Base-by-base conservation (phyloP, 2,113 vertebrate species). In the Gavia stellata region DNA sequence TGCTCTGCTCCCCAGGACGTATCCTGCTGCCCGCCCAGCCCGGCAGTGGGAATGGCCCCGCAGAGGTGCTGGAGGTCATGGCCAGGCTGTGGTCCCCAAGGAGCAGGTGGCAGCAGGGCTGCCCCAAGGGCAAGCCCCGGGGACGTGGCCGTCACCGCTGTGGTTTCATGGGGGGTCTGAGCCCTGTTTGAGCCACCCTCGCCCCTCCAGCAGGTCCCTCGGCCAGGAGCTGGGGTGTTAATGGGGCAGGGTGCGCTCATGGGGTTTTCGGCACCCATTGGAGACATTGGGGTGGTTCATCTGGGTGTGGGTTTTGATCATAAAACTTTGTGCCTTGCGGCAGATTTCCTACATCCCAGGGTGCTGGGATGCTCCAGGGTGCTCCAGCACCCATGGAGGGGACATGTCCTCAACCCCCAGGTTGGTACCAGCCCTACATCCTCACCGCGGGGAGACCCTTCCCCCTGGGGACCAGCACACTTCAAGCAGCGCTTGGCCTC, bases 181-280 rank as follows among this genome's bases (percentile, higher is more conserved):
- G 38, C 3, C 4, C 12, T 31, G 10, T 19, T 9, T 17, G 75
- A 58, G 70, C 19, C 1, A 0, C 53, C 8, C 34, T 29, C 9
- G 1, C 49, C 24, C 14, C 19, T 24, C 47, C 6, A 0, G 17
- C 36, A 5, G 61, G 25, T 14, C 5, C 1, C 68, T 70, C 2
- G 0, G 19, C 3, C 16, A 1, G 65, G 17, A 53, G 8, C 49
- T 28, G 14, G 50, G 63, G 56, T 33, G 65, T 49, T 53, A 36
- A 19, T 0, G 45, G 44, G 36, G 23, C 36, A 6, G 15, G 29
- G 42, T 6, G 45, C 5, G 0, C 58, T 50, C 23, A 9, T 1
- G 34, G 25, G 44, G 45, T 13, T 65, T 52, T 58, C 12, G 8
- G 47, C 26, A 15, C 53, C 72, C 3, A 0, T 10, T 18, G 25